A percentile compares a stretch with the other conserved stretches of the same genome.
Evolutionary conservation across 2,888 invertebrate species (phyloP).

Genomic region (Cyaniris semiargus): DNA sequence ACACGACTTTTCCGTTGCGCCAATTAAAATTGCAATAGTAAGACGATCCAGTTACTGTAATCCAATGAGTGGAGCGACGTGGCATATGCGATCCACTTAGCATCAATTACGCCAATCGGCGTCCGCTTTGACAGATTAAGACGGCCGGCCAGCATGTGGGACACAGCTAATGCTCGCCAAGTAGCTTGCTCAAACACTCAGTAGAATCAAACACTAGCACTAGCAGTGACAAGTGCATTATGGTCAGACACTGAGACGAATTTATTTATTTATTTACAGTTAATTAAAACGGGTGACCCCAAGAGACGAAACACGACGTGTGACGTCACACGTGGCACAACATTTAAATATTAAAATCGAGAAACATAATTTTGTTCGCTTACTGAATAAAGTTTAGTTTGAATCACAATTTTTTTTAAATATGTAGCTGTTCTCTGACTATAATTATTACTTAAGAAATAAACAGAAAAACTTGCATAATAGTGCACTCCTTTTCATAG

Average conservation of each 20-base stretch:
- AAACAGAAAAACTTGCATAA: too few species aligned
- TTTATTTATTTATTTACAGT: too few species aligned
- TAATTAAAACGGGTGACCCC: too few species aligned
- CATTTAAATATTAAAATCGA: too few species aligned
- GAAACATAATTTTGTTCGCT: too few species aligned
- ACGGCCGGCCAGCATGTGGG: conserved; percentile 36
- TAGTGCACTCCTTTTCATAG: too few species aligned
- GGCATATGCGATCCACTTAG: conserved; percentile 42
- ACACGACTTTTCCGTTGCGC: background rate
- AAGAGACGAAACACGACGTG: too few species aligned
- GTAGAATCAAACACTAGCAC: background rate
- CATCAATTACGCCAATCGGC: conserved; percentile 43
- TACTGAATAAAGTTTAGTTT: too few species aligned
- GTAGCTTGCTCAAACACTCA: background rate
- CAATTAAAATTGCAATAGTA: conserved; percentile 4
- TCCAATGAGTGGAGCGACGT: conserved; percentile 38
- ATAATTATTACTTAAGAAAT: too few species aligned
- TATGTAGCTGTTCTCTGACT: too few species aligned
- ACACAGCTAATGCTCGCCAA: conserved; percentile 15
- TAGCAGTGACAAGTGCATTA: background rate
- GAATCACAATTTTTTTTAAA: too few species aligned
- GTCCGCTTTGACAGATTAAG: conserved; percentile 40
- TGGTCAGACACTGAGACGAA: background rate
- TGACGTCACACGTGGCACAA: too few species aligned
- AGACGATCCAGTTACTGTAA: conserved; percentile 39